Evolutionary conservation across 37 sponge, comb jelly and placozoan genomes (phyloP).

Genomic region (Mnemiopsis leidyi): DNA sequence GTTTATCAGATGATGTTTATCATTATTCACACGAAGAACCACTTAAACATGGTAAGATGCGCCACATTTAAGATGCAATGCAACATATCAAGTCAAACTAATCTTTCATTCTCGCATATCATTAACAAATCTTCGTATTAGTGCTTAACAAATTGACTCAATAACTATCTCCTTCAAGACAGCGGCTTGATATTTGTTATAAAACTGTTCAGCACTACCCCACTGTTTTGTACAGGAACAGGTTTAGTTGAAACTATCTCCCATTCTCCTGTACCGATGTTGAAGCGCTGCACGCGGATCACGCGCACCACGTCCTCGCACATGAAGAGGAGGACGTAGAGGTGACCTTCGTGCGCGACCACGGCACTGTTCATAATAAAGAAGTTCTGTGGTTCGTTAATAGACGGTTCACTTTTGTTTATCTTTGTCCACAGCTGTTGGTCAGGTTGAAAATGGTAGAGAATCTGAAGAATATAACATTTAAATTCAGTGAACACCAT

Average conservation of each 20-base stretch:
- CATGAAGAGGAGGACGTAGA: slow-evolving; percentile 64
- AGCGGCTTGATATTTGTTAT: neutral
- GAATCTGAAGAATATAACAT: slow-evolving; percentile 14
- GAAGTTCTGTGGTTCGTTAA: slow-evolving; percentile 56
- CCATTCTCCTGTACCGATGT: slow-evolving; percentile 50
- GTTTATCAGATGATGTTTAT: too few relatives aligned
- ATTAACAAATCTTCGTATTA: too few relatives aligned
- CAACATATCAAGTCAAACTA: too few relatives aligned
- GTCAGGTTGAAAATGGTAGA: slow-evolving; percentile 64
- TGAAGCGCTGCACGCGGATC: slow-evolving; percentile 25
- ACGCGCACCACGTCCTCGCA: slow-evolving; percentile 60
- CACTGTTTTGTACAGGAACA: slow-evolving; percentile 58
- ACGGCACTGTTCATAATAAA: slow-evolving; percentile 63
- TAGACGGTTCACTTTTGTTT: neutral
- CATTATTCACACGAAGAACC: too few relatives aligned
- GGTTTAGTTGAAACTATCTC: slow-evolving; percentile 62
- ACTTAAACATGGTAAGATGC: too few relatives aligned
- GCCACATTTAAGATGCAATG: too few relatives aligned
- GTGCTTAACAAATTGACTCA: too few relatives aligned
- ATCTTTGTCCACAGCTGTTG: slow-evolving; percentile 40
- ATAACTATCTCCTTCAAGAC: too few relatives aligned
- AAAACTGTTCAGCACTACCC: slow-evolving; percentile 17
- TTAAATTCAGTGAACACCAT: too few relatives aligned
- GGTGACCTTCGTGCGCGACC: slow-evolving; percentile 20
- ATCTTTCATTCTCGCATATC: too few relatives aligned